These are phyloP conservation scores for Ips nitidus DNA, from an alignment of 1,140 invertebrate genomes.

Conservation along the genomic window DNA sequence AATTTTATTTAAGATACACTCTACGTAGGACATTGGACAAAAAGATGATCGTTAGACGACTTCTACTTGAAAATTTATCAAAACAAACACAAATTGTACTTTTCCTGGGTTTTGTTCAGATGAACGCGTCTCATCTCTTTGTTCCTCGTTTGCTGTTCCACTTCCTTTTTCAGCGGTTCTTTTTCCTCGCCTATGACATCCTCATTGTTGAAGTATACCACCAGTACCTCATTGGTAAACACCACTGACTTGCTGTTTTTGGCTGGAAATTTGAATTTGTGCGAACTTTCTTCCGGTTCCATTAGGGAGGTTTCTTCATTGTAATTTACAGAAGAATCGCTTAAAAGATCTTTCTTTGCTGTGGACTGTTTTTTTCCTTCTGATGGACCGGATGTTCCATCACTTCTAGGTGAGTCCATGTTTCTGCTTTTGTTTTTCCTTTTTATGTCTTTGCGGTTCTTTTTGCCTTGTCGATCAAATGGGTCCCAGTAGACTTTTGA, in stretches of 20 bases:
- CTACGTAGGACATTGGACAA: too few species aligned
- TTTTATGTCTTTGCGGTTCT: conserved; percentile 35
- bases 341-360: not conserved
- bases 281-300: conserved; percentile 29
- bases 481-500: conserved; percentile 39
- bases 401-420: conserved; percentile 17
- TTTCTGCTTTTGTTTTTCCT: conserved; percentile 35
- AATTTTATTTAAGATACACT: too few species aligned
- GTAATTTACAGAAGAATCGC: not conserved
- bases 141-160: conserved; percentile 47
- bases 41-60: too few species aligned
- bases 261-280: conserved; percentile 39
- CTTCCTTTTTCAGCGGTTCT: conserved; percentile 48
- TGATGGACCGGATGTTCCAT: not conserved
- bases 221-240: conserved; percentile 47
- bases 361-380: conserved; percentile 13
- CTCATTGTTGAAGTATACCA: conserved; percentile 47
- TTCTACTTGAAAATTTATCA: conserved; percentile 10
- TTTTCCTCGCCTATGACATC: conserved; percentile 43
- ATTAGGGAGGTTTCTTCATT: conserved; percentile 24
- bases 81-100: conserved; percentile 43
- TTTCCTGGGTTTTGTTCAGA: conserved; percentile 39
- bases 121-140: conserved; percentile 48
- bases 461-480: conserved; percentile 39
- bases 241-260: conserved; percentile 46